A percentile compares a stretch with the other conserved stretches of the same genome.
phyloP scores from a whole-genome alignment of 2,888 invertebrate genomes.

The Punctoribates punctum region DNA sequence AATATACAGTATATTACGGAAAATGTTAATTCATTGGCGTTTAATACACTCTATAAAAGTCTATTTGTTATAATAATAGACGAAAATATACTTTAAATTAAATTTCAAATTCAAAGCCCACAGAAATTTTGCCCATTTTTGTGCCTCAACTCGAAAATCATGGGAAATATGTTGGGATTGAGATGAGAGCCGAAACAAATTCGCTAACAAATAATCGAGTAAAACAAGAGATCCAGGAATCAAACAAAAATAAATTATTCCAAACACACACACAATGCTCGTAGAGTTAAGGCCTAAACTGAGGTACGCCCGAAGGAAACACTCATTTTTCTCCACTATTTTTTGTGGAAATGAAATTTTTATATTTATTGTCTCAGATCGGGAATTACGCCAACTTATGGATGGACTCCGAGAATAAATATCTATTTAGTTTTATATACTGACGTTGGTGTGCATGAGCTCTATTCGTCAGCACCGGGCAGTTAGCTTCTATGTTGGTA shows the following conservation, averaged over 20 bases:
- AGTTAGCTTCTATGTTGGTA: no score
- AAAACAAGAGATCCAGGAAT: background rate
- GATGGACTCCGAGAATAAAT: no score
- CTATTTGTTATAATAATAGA: background rate
- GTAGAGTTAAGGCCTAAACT: no score
- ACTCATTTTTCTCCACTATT: no score
- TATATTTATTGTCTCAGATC: no score
- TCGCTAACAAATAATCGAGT: background rate
- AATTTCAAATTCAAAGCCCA: conserved; percentile 10
- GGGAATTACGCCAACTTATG: no score
- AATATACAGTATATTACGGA: no score
- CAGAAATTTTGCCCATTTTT: background rate
- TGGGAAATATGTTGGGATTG: background rate
- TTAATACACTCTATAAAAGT: background rate
- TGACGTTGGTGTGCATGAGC: no score
- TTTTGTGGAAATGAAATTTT: no score
- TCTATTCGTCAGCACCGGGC: no score
- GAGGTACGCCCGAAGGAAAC: no score
- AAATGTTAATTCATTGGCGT: background rate
- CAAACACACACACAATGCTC: background rate
- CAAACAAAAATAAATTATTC: background rate
- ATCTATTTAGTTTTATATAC: no score
- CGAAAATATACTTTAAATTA: background rate
- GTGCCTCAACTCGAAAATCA: background rate
- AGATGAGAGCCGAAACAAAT: conserved; percentile 24